Conservation (phyloP, 2,797 vertebrate species). For the Petrocephalus schoutedeni region DNA sequence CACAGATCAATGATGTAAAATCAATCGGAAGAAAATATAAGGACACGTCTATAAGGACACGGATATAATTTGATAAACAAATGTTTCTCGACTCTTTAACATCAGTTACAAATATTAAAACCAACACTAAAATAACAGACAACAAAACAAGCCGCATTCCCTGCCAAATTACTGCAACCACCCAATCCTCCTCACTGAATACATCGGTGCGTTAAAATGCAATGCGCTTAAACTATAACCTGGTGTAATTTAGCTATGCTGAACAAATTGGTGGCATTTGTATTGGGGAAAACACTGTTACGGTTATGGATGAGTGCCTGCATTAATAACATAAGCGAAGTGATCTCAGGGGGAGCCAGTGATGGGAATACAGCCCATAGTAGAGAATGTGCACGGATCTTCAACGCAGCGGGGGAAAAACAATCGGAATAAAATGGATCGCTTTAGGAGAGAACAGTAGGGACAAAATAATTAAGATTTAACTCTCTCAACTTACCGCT, state of each 20-base stretch:
- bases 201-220: not conserved
- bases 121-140: not conserved
- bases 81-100: not conserved
- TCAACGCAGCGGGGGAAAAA: not conserved
- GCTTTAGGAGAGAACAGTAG: not conserved
- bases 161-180: not conserved
- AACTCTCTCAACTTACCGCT: slow-evolving; percentile 56
- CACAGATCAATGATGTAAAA: not conserved
- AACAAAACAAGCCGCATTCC: not conserved
- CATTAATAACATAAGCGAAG: not conserved
- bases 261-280: not conserved
- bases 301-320: not conserved
- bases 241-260: not conserved
- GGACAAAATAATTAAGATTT: not conserved
- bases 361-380: not conserved
- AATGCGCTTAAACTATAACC: not conserved
- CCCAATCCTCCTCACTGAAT: not conserved
- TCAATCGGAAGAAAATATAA: not conserved
- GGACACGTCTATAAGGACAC: not conserved
- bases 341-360: not conserved
- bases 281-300: not conserved
- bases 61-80: not conserved
- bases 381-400: not conserved
- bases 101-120: not conserved
- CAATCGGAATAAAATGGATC: not conserved